These are phyloP conservation scores for Drosophila pseudoananassae DNA, from an alignment of 1,140 invertebrate genomes.

Conservation along the genomic window DNA sequence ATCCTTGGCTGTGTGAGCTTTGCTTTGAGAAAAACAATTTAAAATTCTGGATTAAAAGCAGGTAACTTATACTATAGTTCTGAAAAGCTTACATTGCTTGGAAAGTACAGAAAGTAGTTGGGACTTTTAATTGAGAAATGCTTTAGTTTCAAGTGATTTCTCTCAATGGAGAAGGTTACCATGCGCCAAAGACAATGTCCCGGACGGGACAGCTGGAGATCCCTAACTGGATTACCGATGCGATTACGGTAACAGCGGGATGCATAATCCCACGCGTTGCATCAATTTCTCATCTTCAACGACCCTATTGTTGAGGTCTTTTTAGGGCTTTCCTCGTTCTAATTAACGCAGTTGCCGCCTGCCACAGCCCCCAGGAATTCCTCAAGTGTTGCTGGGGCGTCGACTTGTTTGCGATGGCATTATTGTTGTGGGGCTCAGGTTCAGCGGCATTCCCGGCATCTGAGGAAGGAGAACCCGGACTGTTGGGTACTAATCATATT, in stretches of 20 bases:
- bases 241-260: too few species aligned
- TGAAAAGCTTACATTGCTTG: background rate
- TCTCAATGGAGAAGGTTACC: too few species aligned
- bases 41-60: background rate
- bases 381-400: background rate
- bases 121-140: background rate
- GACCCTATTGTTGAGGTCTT: conserved; percentile 33
- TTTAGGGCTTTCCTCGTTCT: conserved; percentile 30
- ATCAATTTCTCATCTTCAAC: conserved; percentile 38
- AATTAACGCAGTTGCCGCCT: conserved; percentile 53
- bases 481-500: conserved; percentile 68
- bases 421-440: background rate
- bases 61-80: background rate
- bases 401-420: conserved; percentile 6
- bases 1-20: background rate
- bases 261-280: conserved; percentile 52
- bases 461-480: background rate
- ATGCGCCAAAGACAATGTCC: too few species aligned
- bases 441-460: background rate
- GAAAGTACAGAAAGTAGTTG: background rate
- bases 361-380: conserved; percentile 23
- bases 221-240: background rate
- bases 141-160: too few species aligned
- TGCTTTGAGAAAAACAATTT: background rate
- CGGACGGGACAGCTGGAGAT: conserved; percentile 3